These are phyloP conservation scores for Bombus sylvicola DNA, from an alignment of 1,140 invertebrate genomes.

Conservation along the genomic window DNA sequence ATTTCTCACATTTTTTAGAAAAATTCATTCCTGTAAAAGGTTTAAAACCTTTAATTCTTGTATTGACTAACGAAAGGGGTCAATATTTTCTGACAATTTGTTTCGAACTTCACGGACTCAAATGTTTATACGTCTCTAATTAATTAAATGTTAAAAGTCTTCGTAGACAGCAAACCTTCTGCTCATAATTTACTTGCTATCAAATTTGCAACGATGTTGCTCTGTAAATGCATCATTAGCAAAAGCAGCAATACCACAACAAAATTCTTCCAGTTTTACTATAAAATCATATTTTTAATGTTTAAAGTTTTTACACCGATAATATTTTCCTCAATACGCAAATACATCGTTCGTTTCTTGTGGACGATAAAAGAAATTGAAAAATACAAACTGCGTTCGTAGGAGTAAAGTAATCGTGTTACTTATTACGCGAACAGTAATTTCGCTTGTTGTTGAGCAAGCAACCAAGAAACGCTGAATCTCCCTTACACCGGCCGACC, in stretches of 20 bases:
- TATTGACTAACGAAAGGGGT: no score
- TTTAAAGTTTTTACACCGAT: no score
- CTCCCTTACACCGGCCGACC: no score
- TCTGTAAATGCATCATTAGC: neutral
- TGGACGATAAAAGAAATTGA: neutral
- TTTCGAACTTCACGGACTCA: no score
- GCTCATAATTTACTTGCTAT: neutral
- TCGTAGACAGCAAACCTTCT: neutral
- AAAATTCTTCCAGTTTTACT: no score
- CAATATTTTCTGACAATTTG: no score
- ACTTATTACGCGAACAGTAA: neutral
- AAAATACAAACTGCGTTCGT: neutral
- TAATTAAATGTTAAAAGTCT: neutral
- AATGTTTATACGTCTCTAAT: no score
- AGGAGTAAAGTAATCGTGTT: neutral
- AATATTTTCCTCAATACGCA: neutral
- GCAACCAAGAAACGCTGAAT: constrained; percentile 15
- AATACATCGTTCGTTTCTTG: neutral
- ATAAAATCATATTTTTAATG: no score
- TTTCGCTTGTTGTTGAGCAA: neutral
- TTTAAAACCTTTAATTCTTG: neutral
- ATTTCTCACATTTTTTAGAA: neutral
- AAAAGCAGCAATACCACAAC: no score
- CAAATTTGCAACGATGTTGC: neutral
- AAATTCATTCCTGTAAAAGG: neutral